Evolutionary conservation across 2,113 vertebrate species (phyloP), one percentile per base, ranked within the genome.

Genomic region (Bujurquina vittata): DNA sequence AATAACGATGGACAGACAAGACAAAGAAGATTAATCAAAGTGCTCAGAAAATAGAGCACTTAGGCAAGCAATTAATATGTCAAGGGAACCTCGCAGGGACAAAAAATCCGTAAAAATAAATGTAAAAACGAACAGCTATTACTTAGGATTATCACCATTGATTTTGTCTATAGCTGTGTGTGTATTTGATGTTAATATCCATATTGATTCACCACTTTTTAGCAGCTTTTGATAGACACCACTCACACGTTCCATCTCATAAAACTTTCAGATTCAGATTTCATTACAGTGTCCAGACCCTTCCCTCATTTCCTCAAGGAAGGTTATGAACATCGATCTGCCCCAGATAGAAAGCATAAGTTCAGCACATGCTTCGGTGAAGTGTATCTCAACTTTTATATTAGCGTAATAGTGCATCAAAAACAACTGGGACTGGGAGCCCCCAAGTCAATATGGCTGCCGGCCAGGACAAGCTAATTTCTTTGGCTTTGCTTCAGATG

Each of bases 1-100:
- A 73, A 94, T 93, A 90, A 85, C 84, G 85, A 92, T 77, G 87
- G 92, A 92, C 90, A 84, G 85, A 91, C 75, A 81, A 91, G 91
- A 93, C 93, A 91, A 89, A 87, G 89, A 77, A 80, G 88, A 93
- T 86, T 88, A 91, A 91, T 92, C 89, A 90, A 90, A 90, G 87
- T 61, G 82, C 80, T 88, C 40, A 40, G 86, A 93, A 92, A 89
- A 85, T 78, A 79, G 84, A 88, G 85, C 88, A 89, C 91, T 93
- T 92, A 90, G 77, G 80, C 73, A 12, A 83, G 86, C 84, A 89
- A 93, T 93, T 88, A 92, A 90, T 92, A 90, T 88, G 90, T 91
- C 90, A 89, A 69, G 58, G 60, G 77, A 87, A 65, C 10, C 87
- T 90, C 12, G 10, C 29, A 69, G 88, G 88, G 85, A 87, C 74